Conservation (phyloP, 2,888 invertebrate species). For the Dryobota labecula region DNA sequence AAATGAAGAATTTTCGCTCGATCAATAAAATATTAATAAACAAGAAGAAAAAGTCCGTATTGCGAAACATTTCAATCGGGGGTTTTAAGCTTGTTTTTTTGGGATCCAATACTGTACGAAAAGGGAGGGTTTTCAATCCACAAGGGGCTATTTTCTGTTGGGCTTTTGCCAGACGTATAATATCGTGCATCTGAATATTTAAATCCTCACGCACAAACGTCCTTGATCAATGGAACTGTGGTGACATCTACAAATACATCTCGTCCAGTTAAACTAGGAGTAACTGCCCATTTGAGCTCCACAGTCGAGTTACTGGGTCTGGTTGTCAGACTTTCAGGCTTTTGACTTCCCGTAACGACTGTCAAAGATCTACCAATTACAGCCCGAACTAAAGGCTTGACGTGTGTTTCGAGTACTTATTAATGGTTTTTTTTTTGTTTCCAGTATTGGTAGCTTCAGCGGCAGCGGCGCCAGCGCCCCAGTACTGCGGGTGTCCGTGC, state of each 20-base stretch:
- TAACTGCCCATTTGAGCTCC: background rate
- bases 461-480: slow-evolving; percentile 77
- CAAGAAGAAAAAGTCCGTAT: background rate
- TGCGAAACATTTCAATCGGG: background rate
- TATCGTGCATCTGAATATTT: background rate
- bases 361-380: background rate
- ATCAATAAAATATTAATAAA: background rate
- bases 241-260: background rate
- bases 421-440: background rate
- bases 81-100: background rate
- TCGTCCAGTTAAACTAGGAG: background rate
- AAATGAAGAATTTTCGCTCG: background rate
- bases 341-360: background rate
- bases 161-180: background rate
- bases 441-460: slow-evolving; percentile 80
- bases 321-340: background rate
- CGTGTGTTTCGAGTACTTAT: background rate
- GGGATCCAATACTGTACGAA: background rate
- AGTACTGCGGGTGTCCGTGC: slow-evolving; percentile 61
- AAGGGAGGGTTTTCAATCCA: background rate
- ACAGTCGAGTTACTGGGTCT: background rate
- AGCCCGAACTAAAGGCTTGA: background rate
- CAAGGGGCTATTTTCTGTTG: background rate
- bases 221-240: background rate
- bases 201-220: too few relatives aligned